phyloP scores from a whole-genome alignment of 2,888 invertebrate genomes.

The Galerucella nymphaeae region DNA sequence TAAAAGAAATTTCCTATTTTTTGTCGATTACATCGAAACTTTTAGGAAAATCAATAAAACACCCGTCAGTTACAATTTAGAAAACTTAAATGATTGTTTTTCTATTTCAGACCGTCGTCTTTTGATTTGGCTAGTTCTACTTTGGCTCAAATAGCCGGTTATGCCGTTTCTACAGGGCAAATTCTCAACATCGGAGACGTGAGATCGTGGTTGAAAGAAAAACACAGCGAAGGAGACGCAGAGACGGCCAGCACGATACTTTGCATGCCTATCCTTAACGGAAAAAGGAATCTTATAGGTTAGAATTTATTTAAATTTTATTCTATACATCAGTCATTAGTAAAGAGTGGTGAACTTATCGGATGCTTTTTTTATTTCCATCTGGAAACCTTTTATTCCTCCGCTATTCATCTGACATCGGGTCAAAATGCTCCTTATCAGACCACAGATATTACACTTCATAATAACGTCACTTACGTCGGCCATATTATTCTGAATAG shows the following conservation, averaged over 20 bases:
- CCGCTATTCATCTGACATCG: too few species aligned
- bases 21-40: too few species aligned
- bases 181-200: constrained; percentile 93
- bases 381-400: too few species aligned
- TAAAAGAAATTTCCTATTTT: too few species aligned
- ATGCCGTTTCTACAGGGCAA: constrained; percentile 88
- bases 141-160: constrained; percentile 85
- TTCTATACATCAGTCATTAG: background rate
- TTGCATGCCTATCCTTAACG: constrained; percentile 93
- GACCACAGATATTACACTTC: too few species aligned
- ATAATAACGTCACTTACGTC: too few species aligned
- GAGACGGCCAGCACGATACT: constrained; percentile 82
- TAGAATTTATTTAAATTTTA: constrained; percentile 24
- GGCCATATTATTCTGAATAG: too few species aligned
- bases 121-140: constrained; percentile 77
- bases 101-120: constrained; percentile 68
- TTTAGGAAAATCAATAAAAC: too few species aligned
- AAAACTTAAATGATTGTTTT: background rate
- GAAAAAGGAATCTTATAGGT: constrained; percentile 86
- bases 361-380: too few species aligned
- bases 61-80: background rate
- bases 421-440: too few species aligned
- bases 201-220: constrained; percentile 79
- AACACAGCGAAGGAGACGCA: constrained; percentile 75
- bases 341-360: background rate